Base-by-base conservation (phyloP, 2,113 vertebrate genomes). In the western clawed frog (Xenopus tropicalis) region DNA sequence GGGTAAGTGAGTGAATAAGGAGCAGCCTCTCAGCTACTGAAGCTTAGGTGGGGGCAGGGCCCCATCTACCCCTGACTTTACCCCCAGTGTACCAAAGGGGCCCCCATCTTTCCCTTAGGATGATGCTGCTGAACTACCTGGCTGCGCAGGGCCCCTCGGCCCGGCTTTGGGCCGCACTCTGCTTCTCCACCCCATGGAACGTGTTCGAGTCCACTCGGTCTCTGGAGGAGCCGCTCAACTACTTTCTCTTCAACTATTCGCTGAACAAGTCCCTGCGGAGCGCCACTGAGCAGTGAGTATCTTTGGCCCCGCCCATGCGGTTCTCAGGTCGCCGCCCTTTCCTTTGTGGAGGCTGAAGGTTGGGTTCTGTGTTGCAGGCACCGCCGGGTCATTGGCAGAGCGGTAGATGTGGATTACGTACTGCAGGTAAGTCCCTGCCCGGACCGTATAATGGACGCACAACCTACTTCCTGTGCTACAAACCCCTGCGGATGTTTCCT, bases 201-300 rank as follows among this genome's bases (percentile, higher is more conserved):
- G 82, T 90, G 0, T 77, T 78, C 13, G 89, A 90, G 80, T 92
- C 91, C 0, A 83, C 76, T 0, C 52, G 11, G 13, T 93, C 91
- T 0, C 85, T 95, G 83, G 93, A 94, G 71, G 83, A 83, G 24
- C 92, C 91, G 0, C 86, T 94, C 82, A 94, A 95, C 83, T 87
- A 79, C 66, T 69, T 93, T 66, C 86, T 94, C 43, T 96, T 95
- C 78, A 94, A 92, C 74, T 84, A 77, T 43, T 79, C 78, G 70
- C 87, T 94, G 74, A 83, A 86, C 1, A 57, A 1, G 0, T 84
- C 51, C 3, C 23, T 75, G 1, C 48, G 46, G 19, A 43, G 23
- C 0, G 25, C 66, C 0, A 25, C 69, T 17, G 2, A 22, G 3
- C 37, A 20, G 72, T 69, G 22, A 46, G 65, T 29, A 11, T n/a